Evolutionary conservation across 37 sponge, comb jelly and placozoan species (phyloP).

Genomic region (Haliclona indistincta): DNA sequence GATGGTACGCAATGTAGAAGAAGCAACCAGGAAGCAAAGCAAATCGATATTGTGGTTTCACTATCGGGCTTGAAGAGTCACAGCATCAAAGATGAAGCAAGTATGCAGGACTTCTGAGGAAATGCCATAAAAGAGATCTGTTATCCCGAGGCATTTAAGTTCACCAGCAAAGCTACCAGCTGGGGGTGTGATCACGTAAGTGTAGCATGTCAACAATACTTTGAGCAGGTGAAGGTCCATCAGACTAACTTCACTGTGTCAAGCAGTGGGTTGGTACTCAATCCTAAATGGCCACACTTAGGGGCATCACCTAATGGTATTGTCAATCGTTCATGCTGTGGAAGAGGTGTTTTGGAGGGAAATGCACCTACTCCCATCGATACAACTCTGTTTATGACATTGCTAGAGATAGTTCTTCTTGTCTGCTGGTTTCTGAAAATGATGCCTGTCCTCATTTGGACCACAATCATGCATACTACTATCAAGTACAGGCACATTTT

Average conservation of each 20-base stretch:
- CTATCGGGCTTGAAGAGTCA: slow-evolving; percentile 30
- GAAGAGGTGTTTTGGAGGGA: neutral
- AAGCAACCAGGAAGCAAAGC: slow-evolving; percentile 10
- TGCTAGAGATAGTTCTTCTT: no score
- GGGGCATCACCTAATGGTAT: slow-evolving; percentile 23
- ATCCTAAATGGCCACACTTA: slow-evolving; percentile 40
- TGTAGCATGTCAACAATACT: slow-evolving; percentile 6
- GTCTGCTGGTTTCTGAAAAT: no score
- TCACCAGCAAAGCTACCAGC: slow-evolving; percentile 7
- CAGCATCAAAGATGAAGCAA: slow-evolving; percentile 31
- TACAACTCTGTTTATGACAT: neutral
- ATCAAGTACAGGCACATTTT: slow-evolving; percentile 25
- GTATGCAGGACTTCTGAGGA: slow-evolving; percentile 8
- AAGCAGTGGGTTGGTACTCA: neutral
- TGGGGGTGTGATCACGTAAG: slow-evolving; percentile 41
- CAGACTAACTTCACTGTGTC: neutral
- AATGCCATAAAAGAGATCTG: slow-evolving; percentile 9
- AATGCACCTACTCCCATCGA: no score
- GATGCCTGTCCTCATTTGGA: no score
- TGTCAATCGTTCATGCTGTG: neutral
- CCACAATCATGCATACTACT: slow-evolving; percentile 14
- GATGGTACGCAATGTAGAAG: slow-evolving; percentile 2
- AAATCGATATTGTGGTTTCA: slow-evolving; percentile 23
- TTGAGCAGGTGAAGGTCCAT: neutral
- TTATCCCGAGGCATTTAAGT: slow-evolving; percentile 23